Evolutionary conservation across 2,888 invertebrate species (phyloP).

Genomic region (Copidosoma aretas): DNA sequence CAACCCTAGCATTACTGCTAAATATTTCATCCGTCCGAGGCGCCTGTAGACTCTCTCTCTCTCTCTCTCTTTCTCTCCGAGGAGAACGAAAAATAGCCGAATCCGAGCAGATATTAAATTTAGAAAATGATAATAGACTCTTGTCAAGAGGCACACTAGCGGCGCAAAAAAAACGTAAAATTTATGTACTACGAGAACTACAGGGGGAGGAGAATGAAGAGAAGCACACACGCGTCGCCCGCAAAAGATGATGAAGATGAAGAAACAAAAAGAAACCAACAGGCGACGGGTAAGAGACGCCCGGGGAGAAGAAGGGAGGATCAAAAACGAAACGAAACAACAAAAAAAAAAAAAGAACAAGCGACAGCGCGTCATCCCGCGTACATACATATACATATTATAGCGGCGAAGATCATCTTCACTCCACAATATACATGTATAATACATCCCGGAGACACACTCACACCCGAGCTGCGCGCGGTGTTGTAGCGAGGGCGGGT

Average conservation of each 20-base stretch:
- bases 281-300: conserved; percentile 31
- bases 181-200: conserved; percentile 40
- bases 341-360: conserved; percentile 11
- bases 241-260: conserved; percentile 14
- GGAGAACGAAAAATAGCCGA: neutral
- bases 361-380: conserved; percentile 21
- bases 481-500: conserved; percentile 38
- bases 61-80: too few species aligned
- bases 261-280: conserved; percentile 38
- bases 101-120: conserved; percentile 30
- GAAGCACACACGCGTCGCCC: neutral
- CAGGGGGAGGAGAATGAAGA: neutral
- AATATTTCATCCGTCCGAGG: conserved; percentile 38
- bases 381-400: conserved; percentile 25
- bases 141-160: conserved; percentile 36
- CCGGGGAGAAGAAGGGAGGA: conserved; percentile 12
- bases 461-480: too few species aligned
- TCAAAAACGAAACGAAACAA: conserved; percentile 31
- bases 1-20: conserved; percentile 39
- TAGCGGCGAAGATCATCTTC: conserved; percentile 14
- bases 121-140: conserved; percentile 41
- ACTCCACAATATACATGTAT: too few species aligned
- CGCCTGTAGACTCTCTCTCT: too few species aligned
- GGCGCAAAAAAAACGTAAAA: conserved; percentile 37
- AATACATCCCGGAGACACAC: neutral